phyloP scores from a whole-genome alignment of 2,797 vertebrate genomes.

The Dicrostonyx torquatus region DNA sequence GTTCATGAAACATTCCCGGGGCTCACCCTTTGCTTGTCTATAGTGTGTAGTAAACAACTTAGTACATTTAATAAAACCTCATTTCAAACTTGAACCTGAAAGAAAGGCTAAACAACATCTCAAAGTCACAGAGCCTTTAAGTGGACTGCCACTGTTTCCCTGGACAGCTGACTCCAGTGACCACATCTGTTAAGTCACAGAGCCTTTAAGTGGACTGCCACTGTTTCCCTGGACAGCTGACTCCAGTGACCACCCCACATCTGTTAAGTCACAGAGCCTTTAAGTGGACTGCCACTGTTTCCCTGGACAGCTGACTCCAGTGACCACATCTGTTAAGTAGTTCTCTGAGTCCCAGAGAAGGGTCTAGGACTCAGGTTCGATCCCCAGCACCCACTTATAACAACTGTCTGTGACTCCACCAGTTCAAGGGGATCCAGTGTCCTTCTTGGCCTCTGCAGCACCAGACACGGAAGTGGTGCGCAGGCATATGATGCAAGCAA shows the following conservation, averaged over 20 bases:
- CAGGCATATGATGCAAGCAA: not conserved
- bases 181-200: not conserved
- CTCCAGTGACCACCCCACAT: not conserved
- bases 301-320: not conserved
- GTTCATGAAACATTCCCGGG: not conserved
- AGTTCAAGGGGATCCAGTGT: not conserved
- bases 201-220: not conserved
- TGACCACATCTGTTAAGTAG: not conserved
- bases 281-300: not conserved
- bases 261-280: not conserved
- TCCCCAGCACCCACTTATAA: not conserved
- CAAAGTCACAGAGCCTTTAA: not conserved
- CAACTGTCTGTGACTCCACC: not conserved
- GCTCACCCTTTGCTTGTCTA: not conserved
- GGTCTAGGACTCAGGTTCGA: not conserved
- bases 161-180: not conserved
- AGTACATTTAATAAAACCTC: constrained; percentile 48
- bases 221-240: not conserved
- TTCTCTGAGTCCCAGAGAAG: not conserved
- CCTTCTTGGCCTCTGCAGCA: not conserved
- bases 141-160: not conserved
- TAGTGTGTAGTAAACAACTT: not conserved
- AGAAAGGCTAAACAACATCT: constrained; percentile 26
- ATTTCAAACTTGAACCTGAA: constrained; percentile 39
- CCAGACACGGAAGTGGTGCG: not conserved